Evolutionary conservation across 2,888 invertebrate genomes (phyloP), one percentile per base, ranked within the genome.

Genomic region (Dryobotodes eremita): DNA sequence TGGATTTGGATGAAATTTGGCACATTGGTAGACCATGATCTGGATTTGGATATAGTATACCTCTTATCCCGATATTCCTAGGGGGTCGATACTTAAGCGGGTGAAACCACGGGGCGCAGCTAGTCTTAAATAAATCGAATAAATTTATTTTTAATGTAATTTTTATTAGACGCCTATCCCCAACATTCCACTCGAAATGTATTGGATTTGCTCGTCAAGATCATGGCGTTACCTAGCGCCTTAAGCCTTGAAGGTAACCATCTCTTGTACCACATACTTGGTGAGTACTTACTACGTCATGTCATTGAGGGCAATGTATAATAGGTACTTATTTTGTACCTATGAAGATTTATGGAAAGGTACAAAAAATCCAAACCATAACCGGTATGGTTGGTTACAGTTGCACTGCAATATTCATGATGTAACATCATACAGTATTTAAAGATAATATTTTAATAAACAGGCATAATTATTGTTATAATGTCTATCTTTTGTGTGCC

Each of bases 181-280:
- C 4, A 23, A n/a, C 23, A 36, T 15, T 72, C 1, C 13, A 8
- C 36, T 13, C 8, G 20, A 48, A 48, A 72, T 48, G 15, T 69
- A 15, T 20, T 10, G 26, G 4, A 48, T n/a, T 36, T 26, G 23
- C 50, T 72, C 42, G 42, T 55, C 11, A 26, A 26, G 20, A 20
- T 26, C 36, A 20, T 7, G n/a, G 36, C 15, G n/a, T 15, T 15
- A 50, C 48, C 4, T 4, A 20, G 48, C n/a, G 26, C 72, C 73
- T 73, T 50, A 73, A 73, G 80, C 77, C 73, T n/a, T n/a, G 46
- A 83, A 80, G 71, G 86, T 86, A 85, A 75, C 81, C 75, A 71
- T 83, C 83, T 86, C 73, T 68, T 57, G 73, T 59, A 55, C 61
- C 57, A 57, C 53, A 75, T 82, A 46, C 64, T 46, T 79, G 17